phyloP scores from a whole-genome alignment of 2,113 vertebrate genomes.

The Mirza zaza region DNA sequence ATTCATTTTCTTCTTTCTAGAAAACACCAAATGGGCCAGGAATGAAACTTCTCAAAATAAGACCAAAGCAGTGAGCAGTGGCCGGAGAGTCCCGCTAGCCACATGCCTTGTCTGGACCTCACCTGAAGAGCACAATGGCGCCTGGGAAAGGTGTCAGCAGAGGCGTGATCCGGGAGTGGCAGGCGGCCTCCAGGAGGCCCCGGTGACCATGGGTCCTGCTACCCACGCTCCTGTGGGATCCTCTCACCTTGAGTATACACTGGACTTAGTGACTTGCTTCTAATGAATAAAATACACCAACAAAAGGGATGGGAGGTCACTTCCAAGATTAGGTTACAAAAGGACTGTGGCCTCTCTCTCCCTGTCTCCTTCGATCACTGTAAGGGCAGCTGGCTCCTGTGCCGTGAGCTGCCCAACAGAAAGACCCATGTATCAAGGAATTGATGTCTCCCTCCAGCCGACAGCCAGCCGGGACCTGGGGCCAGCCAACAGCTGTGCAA shows the following conservation, averaged over 20 bases:
- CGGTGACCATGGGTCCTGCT: accelerated
- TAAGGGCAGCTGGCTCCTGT: not conserved
- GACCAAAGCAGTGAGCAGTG: not conserved
- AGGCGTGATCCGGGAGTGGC: not conserved
- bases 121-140: not conserved
- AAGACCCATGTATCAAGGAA: not conserved
- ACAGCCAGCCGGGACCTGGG: no score
- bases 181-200: not conserved
- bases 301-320: not conserved
- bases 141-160: not conserved
- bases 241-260: not conserved
- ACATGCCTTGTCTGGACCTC: accelerated
- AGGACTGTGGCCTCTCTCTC: not conserved
- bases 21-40: not conserved
- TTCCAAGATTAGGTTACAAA: not conserved
- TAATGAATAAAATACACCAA: not conserved
- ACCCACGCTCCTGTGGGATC: not conserved
- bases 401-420: not conserved
- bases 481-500: not conserved
- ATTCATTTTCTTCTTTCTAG: not conserved
- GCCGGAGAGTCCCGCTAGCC: no score
- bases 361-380: not conserved
- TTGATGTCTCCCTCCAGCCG: not conserved
- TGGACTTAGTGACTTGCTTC: not conserved
- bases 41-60: not conserved